Percentiles rank a stretch among this genome's conserved stretches.
Evolutionary conservation across 2,888 invertebrate genomes (phyloP).

Genomic region (Cryptocephalus primarius): DNA sequence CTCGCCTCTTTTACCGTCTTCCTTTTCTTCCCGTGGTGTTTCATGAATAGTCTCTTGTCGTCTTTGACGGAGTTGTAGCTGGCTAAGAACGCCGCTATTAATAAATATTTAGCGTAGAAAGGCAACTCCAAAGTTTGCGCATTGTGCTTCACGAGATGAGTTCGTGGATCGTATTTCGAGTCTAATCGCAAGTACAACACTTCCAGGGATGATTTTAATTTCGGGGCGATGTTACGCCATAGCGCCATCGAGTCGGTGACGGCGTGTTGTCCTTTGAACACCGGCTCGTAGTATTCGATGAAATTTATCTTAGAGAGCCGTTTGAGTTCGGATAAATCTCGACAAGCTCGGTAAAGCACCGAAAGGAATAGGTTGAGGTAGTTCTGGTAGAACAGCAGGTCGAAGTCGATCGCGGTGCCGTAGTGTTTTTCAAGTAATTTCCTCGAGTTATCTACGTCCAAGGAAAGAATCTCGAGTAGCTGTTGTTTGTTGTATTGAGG

Average conservation of each 20-base stretch:
- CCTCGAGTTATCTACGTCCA: constrained; percentile 31
- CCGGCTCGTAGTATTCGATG: constrained; percentile 66
- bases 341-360: constrained; percentile 73
- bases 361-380: constrained; percentile 75
- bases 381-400: constrained; percentile 55
- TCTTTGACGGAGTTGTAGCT: constrained; percentile 86
- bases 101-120: constrained; percentile 77
- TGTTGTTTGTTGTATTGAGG: constrained; percentile 73
- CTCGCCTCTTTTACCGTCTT: constrained; percentile 51
- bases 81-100: constrained; percentile 85
- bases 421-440: constrained; percentile 18
- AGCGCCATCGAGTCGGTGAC: constrained; percentile 56
- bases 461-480: constrained; percentile 39
- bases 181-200: constrained; percentile 61
- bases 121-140: constrained; percentile 69
- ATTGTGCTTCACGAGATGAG: constrained; percentile 30
- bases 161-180: constrained; percentile 12
- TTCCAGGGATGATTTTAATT: constrained; percentile 62
- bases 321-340: constrained; percentile 73
- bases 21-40: constrained; percentile 62
- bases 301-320: constrained; percentile 72
- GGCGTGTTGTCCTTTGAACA: constrained; percentile 52
- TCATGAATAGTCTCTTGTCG: constrained; percentile 79
- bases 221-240: constrained; percentile 71
- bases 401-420: constrained; percentile 19